Evolutionary conservation across 2,113 vertebrate genomes (phyloP), one percentile per base, ranked within the genome.

Genomic region (Cichladusa arquata): DNA sequence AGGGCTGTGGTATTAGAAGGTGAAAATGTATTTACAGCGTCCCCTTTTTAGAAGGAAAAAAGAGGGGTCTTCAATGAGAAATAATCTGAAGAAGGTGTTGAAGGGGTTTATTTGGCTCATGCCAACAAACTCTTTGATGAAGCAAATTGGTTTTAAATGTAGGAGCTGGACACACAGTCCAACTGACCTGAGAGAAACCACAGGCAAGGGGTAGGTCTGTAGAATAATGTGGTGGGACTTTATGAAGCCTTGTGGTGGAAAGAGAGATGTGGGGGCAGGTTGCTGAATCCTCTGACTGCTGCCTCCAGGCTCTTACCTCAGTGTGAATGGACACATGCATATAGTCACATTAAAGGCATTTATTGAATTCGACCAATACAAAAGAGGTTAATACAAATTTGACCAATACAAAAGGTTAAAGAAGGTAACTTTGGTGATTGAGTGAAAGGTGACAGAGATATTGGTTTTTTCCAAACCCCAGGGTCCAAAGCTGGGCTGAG

Each of bases 311-410:
- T 36, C 29, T 38, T 86, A 38, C 33, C 38, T 88, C 36, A 19
- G 2, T 42, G 24, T 50, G 25, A 69, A 69, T 26, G 33, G 29
- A 36, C 23, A 45, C 0, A 4, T 0, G 0, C 29, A 79, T n/a
- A 67, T 2, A 45, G n/a, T 53, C 34, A 77, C 20, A 24, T 29
- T 62, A 50, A 86, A 77, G 40, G 23, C 34, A 58, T 81, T 91
- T 56, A 34, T 25, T 70, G 28, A 34, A 28, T 66, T 60, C 58
- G 34, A 60, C 14, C 5, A 12, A 20, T 47, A 47, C 3, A 50
- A 18, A 70, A 81, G 19, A n/a, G n/a, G n/a, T n/a, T n/a, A n/a
- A n/a, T n/a, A n/a, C n/a, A n/a, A n/a, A n/a, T 66, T 60, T 62
- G 34, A 60, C 14, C 5, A 12, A 20, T 47, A 47, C 3, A 50